Evolutionary conservation across 1,140 invertebrate genomes (phyloP).

Genomic region (Oryzaephilus surinamensis): DNA sequence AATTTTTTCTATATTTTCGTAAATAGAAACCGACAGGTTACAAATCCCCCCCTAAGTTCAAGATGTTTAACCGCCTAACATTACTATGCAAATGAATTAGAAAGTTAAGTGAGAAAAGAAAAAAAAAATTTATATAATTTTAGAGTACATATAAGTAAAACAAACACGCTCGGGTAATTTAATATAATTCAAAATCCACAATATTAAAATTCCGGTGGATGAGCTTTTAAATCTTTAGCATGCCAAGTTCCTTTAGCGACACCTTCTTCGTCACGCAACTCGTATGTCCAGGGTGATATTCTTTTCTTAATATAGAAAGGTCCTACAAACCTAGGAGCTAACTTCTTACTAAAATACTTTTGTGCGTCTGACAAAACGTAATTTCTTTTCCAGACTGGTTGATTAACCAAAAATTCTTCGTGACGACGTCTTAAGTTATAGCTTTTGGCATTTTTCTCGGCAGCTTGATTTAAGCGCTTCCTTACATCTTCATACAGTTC

Average conservation of each 20-base stretch:
- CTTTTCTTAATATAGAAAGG: conserved; percentile 4
- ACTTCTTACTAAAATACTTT: conserved; percentile 1
- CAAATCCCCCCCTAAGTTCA: too few species aligned
- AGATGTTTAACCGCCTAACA: too few species aligned
- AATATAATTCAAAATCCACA: neutral
- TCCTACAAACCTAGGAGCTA: conserved; percentile 7
- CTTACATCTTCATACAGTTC: neutral
- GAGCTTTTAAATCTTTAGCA: neutral
- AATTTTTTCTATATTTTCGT: too few species aligned
- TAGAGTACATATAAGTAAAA: too few species aligned
- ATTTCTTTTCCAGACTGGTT: neutral
- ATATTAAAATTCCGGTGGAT: neutral
- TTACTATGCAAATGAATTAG: too few species aligned
- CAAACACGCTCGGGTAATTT: neutral
- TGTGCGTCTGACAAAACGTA: neutral
- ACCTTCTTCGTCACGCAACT: conserved; percentile 1
- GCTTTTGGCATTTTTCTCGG: neutral
- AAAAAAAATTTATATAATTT: too few species aligned
- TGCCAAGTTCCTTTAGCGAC: neutral
- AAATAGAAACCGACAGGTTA: too few species aligned
- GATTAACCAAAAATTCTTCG: neutral
- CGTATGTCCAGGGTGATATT: neutral
- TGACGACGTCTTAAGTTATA: neutral
- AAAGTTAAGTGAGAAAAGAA: too few species aligned
- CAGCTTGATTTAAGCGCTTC: neutral